Percentiles rank a stretch among this genome's conserved stretches.
Conservation (phyloP, 2,888 invertebrate genomes). For the Drosophila imparisetae region DNA sequence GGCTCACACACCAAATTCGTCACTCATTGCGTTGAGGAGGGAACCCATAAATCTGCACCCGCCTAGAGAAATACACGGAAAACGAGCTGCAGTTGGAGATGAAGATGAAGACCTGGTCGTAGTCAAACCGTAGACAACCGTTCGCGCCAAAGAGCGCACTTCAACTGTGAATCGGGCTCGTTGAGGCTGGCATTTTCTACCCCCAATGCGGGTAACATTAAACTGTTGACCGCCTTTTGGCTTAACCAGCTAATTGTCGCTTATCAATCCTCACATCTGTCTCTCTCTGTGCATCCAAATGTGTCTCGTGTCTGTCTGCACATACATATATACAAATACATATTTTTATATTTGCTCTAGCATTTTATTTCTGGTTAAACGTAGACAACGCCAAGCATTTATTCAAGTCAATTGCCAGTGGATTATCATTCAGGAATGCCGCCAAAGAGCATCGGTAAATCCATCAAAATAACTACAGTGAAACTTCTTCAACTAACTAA, state of each 20-base stretch:
- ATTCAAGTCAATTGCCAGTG: not conserved
- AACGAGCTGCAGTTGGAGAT: not conserved
- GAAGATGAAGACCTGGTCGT: not conserved
- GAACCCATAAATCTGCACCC: constrained; percentile 59
- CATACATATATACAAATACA: not conserved
- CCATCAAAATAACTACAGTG: not conserved
- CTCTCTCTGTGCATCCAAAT: not conserved
- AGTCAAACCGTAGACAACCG: constrained; percentile 41
- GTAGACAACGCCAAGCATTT: constrained; percentile 74
- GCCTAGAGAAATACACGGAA: not conserved
- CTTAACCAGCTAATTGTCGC: constrained; percentile 53
- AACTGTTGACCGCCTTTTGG: constrained; percentile 71
- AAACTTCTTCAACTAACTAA: not conserved
- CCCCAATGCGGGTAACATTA: constrained; percentile 61
- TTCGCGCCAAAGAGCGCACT: constrained; percentile 48
- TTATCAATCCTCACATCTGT: constrained; percentile 49
- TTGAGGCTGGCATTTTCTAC: constrained; percentile 59
- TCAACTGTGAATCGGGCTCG: constrained; percentile 57
- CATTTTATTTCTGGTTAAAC: constrained; percentile 43
- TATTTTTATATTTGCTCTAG: not conserved
- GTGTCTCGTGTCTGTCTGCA: not conserved
- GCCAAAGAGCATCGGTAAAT: constrained; percentile 81
- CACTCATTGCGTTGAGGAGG: constrained; percentile 3
- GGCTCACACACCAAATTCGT: constrained; percentile 17
- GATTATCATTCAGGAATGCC: constrained; percentile 72